These are phyloP conservation scores for Salvator merianae DNA, from an alignment of 2,113 vertebrate species.

Conservation along the genomic window DNA sequence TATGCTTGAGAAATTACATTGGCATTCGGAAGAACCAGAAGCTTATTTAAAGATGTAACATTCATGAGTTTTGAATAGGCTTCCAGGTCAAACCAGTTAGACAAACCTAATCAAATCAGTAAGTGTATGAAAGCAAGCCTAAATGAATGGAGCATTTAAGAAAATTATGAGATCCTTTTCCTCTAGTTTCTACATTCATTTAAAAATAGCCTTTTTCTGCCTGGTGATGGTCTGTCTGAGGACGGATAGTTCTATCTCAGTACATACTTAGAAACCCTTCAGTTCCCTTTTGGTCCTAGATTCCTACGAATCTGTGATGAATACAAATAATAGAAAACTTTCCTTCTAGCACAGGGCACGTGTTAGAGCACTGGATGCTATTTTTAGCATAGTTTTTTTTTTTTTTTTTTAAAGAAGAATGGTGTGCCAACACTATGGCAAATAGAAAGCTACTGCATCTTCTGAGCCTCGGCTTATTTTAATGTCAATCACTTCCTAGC, in stretches of 20 bases:
- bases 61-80: not conserved
- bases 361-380: not conserved
- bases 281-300: not conserved
- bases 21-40: not conserved
- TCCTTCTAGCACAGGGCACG: slow-evolving; percentile 1
- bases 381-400: slow-evolving; percentile 4
- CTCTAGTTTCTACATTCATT: not conserved
- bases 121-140: not conserved
- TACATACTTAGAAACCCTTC: not conserved
- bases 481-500: not conserved
- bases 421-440: not conserved
- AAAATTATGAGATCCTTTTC: not conserved
- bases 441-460: slow-evolving; percentile 1
- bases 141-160: not conserved
- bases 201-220: not conserved
- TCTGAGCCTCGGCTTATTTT: not conserved
- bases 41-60: not conserved
- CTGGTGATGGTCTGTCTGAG: not conserved
- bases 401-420: not conserved
- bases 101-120: not conserved
- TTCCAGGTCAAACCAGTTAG: not conserved
- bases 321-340: slow-evolving; percentile 26
- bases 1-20: no score
- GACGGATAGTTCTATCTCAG: not conserved
- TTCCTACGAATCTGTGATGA: slow-evolving; percentile 18